Conservation (phyloP, 2,888 invertebrate species). For the Athalia circularis region DNA sequence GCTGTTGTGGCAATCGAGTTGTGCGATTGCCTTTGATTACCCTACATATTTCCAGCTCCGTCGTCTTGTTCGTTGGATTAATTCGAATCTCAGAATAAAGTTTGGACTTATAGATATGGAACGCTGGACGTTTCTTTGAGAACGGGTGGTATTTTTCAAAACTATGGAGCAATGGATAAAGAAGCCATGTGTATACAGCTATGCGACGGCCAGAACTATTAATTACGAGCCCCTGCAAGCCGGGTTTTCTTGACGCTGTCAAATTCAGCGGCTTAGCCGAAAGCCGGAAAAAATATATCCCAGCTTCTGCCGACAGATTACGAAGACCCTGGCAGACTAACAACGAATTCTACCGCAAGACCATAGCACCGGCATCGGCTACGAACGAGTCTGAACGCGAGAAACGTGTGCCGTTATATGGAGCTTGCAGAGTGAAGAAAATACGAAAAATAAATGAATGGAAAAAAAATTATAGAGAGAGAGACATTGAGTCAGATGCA, state of each 20-base stretch:
- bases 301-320: constrained; percentile 40
- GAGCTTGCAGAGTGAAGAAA: background rate
- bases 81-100: constrained; percentile 16
- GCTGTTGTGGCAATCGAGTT: too few species aligned
- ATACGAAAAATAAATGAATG: too few species aligned
- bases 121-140: background rate
- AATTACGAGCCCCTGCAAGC: constrained; percentile 22
- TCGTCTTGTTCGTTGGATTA: constrained; percentile 4
- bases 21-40: too few species aligned
- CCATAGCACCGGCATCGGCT: background rate
- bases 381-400: constrained; percentile 13
- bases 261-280: constrained; percentile 44
- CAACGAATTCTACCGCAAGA: constrained; percentile 20
- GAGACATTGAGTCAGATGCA: constrained; percentile 25
- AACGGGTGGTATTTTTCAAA: background rate
- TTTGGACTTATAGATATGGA: background rate
- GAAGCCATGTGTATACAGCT: background rate
- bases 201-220: constrained; percentile 27
- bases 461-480: background rate
- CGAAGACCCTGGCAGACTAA: constrained; percentile 13
- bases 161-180: background rate
- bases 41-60: background rate
- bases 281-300: constrained; percentile 44
- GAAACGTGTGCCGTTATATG: constrained; percentile 9
- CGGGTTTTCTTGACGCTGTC: constrained; percentile 37